Evolutionary conservation across 2,113 vertebrate species (phyloP), one percentile per base, ranked within the genome.

Genomic region (Hucho hucho): DNA sequence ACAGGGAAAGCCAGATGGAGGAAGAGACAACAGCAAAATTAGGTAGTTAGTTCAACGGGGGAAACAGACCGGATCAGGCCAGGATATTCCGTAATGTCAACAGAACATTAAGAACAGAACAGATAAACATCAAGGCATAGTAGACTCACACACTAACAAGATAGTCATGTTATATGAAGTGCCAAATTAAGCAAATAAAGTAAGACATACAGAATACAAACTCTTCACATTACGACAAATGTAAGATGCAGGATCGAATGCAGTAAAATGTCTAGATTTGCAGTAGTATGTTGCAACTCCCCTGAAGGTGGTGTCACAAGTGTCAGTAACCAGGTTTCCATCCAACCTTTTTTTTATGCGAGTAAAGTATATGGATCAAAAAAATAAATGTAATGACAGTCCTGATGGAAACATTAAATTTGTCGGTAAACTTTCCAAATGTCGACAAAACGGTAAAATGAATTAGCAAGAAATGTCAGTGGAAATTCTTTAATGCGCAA

Each of bases 81-180:
- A 74, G 37, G 47, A 75, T 6, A 4, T n/a, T 3, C 26, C 78
- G 72, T 69, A 64, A 32, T 18, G 59, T 78, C 64, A 81, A 80
- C 71, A 72, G 61, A 53, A 13, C 75, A n/a, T n/a, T n/a, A 1
- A 26, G 69, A 76, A 43, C 11, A 43, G 37, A 43, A 9, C 11
- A 43, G 37, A 37, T 43, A 43, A 43, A 43, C 37, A 43, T 43
- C 9, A 12, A 20, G 13, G 46, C 26, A 63, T 56, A 43, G n/a
- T 18, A 25, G 4, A 63, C 49, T 18, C 14, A 13, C 6, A 6
- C 2, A 65, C 72, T 26, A 84, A 75, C 83, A 88, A 85, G 86
- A 22, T 58, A 53, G 76, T 24, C 22, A 46, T 83, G 79, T 84
- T 80, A 72, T 76, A 73, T 84, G 87, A 82, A 87, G 65, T 74